Percentiles rank a stretch among this genome's conserved stretches.
Evolutionary conservation across 2,113 vertebrate species (phyloP).

Genomic region (Scolopax mira): DNA sequence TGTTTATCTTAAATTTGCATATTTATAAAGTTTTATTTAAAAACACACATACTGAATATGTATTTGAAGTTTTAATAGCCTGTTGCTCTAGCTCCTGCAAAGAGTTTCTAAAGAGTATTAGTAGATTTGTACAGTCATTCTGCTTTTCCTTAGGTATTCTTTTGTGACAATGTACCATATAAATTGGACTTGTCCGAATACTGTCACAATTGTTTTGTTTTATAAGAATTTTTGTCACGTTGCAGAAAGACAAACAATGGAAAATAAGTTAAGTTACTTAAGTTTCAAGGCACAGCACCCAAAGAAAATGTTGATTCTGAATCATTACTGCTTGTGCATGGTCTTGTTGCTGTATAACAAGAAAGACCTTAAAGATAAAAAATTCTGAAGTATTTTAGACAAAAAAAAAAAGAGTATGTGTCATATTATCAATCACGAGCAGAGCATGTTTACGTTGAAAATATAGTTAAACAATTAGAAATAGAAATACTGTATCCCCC

Average conservation of each 20-base stretch:
- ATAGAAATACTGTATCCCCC: not conserved
- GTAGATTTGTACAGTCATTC: constrained; percentile 53
- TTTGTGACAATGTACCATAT: constrained; percentile 46
- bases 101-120: constrained; percentile 60
- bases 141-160: constrained; percentile 53
- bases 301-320: constrained; percentile 9
- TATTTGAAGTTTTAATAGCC: constrained; percentile 61
- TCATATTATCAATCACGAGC: not conserved
- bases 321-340: not conserved
- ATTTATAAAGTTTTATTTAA: constrained; percentile 73
- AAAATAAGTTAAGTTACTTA: constrained; percentile 24
- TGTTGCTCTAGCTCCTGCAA: constrained; percentile 57
- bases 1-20: constrained; percentile 70
- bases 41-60: constrained; percentile 56
- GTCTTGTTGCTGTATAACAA: not conserved
- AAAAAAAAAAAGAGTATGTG: not conserved
- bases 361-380: constrained; percentile 23
- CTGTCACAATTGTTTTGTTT: constrained; percentile 14
- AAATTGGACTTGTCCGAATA: constrained; percentile 50
- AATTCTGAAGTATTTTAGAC: not conserved
- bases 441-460: not conserved
- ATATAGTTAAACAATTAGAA: not conserved
- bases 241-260: constrained; percentile 14
- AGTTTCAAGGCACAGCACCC: not conserved
- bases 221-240: constrained; percentile 21